Evolutionary conservation across 2,888 invertebrate species (phyloP).

Genomic region (Onthophagus sagittarius): DNA sequence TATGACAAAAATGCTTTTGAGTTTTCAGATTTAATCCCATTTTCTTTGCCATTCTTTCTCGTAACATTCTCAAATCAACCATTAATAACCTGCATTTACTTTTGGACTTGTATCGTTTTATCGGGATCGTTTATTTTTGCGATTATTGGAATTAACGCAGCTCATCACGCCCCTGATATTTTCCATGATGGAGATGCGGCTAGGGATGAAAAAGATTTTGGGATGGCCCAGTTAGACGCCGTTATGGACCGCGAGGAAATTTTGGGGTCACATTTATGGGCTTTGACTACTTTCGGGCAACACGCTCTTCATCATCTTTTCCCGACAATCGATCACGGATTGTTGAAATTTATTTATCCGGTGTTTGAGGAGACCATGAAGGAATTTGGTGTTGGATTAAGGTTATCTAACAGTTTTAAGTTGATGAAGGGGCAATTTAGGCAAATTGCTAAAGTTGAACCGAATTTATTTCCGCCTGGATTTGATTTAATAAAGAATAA

Average conservation of each 20-base stretch:
- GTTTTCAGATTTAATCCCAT: conserved; percentile 43
- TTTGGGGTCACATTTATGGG: conserved; percentile 62
- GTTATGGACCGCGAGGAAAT: conserved; percentile 68
- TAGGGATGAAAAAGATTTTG: conserved; percentile 63
- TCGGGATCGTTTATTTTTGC: conserved; percentile 59
- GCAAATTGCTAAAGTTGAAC: conserved; percentile 53
- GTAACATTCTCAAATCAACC: conserved; percentile 37
- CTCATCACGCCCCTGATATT: conserved; percentile 73
- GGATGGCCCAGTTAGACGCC: conserved; percentile 70
- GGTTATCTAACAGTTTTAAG: conserved; percentile 54
- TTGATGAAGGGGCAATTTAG: conserved; percentile 64
- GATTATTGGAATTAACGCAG: conserved; percentile 64
- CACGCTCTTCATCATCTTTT: conserved; percentile 78
- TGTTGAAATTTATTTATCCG: conserved; percentile 63
- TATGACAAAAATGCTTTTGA: conserved; percentile 29
- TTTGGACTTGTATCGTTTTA: conserved; percentile 56
- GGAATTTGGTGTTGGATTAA: conserved; percentile 57
- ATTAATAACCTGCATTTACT: conserved; percentile 42
- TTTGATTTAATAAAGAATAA: not conserved
- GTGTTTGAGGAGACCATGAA: conserved; percentile 60
- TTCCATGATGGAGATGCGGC: conserved; percentile 72
- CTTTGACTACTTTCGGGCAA: conserved; percentile 71
- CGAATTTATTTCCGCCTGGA: conserved; percentile 42
- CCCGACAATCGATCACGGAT: conserved; percentile 74
- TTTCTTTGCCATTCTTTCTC: conserved; percentile 30